Evolutionary conservation across 2,888 invertebrate genomes (phyloP), one percentile per base, ranked within the genome.

Genomic region (Stegana nigrithorax): DNA sequence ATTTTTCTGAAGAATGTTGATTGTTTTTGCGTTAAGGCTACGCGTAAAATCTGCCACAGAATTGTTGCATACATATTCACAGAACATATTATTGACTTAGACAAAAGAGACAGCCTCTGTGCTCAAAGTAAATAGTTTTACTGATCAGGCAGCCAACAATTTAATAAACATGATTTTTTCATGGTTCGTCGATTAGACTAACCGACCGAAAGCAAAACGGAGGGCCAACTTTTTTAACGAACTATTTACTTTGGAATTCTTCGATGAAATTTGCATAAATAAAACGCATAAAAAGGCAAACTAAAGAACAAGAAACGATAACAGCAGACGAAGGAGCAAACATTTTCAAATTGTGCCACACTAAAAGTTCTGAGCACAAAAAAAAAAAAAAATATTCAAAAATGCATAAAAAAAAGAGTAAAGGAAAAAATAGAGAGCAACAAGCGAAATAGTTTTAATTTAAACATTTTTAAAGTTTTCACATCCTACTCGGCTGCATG

Each of bases 201-300:
- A n/a, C n/a, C n/a, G n/a, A n/a, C n/a, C n/a, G n/a, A n/a, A n/a
- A n/a, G n/a, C n/a, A n/a, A n/a, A n/a, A n/a, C n/a, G n/a, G 29
- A 14, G 23, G 58, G 50, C 17, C 12, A 67, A 65, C 42, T 62
- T 58, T 59, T 67, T 64, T 64, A 66, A 66, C 63, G 66, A 69
- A 63, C 62, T 66, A 64, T 69, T 69, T 67, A 57, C 62, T 65
- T 61, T 61, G 50, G 62, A 65, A 63, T 25, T 57, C 59, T 62
- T 65, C 51, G 60, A 45, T 47, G 56, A 64, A 60, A 53, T 58
- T 44, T 58, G 14, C 25, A 57, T 39, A 25, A 42, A 57, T 14
- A 58, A 61, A 63, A 39, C 25, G 50, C 25, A 39, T 53, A 42
- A 26, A 26, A 23, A 36, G 36, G 21, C 23, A 23, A 45, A 45